Evolutionary conservation across 2,113 vertebrate genomes (phyloP), one percentile per base, ranked within the genome.

Genomic region (Candoia aspera): DNA sequence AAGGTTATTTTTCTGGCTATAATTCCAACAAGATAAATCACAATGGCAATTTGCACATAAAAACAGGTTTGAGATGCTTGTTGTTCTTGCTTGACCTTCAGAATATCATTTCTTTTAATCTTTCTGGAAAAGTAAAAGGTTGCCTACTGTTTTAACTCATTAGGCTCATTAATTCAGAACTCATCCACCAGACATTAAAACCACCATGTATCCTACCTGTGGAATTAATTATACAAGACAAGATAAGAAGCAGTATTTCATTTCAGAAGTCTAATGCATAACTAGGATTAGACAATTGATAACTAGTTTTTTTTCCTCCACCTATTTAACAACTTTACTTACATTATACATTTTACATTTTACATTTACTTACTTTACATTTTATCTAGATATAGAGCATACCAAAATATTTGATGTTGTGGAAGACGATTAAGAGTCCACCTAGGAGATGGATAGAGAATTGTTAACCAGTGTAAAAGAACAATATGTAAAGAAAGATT

Each of bases 1-100:
- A 87, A 89, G 62, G n/a, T 9, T 88, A 54, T 62, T 91, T n/a
- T 90, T 93, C 64, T 17, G 46, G 55, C 86, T 93, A 9, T 33
- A 84, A 92, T 95, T 96, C 93, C 86, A 92, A 88, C 68, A 68
- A 17, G 21, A 87, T 92, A 93, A 92, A 91, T 90, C 54, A 95
- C 49, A 93, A 9, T 0, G 0, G 33, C 79, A 89, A 87, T 88
- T 87, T 95, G 54, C 83, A 90, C 2, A 1, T 84, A 37, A 94
- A 95, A 90, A 49, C 3, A 54, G 68, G 95, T 83, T 88, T 46
- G 94, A 94, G 59, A 92, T 2, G 0, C 26, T 93, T 2, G 2
- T 88, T n/a, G 0, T 91, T 87, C 89, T 93, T 93, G 73, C 49
- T 12, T 95, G 64, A 93, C 46, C 13, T 84, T 95, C 91, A 73